A percentile compares a stretch with the other conserved stretches of the same genome.
Evolutionary conservation across 2,888 invertebrate species (phyloP).

Genomic region (Notodonta dromedarius): DNA sequence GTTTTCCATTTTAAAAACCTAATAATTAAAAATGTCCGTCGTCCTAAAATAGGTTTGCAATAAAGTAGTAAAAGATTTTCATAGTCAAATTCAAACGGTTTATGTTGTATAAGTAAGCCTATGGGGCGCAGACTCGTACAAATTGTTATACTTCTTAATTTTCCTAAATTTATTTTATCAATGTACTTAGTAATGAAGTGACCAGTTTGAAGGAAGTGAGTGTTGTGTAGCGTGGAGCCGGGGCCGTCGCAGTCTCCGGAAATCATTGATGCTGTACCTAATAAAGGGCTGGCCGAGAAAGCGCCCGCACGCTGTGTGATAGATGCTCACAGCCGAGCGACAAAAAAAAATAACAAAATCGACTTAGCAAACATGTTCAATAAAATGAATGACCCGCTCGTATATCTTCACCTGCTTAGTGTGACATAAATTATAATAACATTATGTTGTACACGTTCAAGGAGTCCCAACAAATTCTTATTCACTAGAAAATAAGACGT

Average conservation of each 20-base stretch:
- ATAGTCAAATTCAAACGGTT: no score
- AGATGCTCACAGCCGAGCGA: constrained; percentile 75
- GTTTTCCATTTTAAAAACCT: no score
- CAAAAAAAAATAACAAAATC: constrained; percentile 82
- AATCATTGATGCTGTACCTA: constrained; percentile 70
- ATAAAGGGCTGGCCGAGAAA: constrained; percentile 80
- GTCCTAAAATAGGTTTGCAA: no score
- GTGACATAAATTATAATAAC: constrained; percentile 84
- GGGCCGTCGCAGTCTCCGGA: constrained; percentile 64
- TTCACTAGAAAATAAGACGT: constrained; percentile 80
- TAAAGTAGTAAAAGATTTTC: no score
- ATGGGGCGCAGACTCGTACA: no score
- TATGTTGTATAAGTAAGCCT: no score
- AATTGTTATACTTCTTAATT: no score
- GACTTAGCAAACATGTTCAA: constrained; percentile 83
- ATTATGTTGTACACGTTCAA: constrained; percentile 82
- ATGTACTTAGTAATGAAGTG: constrained; percentile 26
- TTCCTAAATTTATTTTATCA: no score
- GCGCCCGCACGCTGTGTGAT: constrained; percentile 82
- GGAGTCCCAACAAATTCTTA: constrained; percentile 82
- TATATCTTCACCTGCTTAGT: constrained; percentile 84
- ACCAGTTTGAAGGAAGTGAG: constrained; percentile 21
- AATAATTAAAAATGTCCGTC: no score
- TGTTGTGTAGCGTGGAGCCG: constrained; percentile 28
- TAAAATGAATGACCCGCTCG: constrained; percentile 82